Evolutionary conservation across 2,113 vertebrate species (phyloP).

Genomic region (Bufo gargarizans): DNA sequence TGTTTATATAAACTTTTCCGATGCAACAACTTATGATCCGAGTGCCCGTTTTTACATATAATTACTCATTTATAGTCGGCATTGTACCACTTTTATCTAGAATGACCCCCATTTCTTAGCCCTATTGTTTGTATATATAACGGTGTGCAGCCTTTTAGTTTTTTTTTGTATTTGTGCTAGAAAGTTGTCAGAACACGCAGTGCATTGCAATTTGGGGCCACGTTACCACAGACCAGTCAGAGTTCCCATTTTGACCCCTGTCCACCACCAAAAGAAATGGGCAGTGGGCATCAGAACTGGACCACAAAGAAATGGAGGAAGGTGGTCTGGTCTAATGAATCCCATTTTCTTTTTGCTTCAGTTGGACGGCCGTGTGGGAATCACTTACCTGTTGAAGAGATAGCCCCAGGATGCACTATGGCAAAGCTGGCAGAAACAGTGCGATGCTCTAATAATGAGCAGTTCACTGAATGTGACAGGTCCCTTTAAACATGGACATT

Average conservation of each 20-base stretch:
- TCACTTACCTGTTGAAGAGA: not conserved
- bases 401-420: not conserved
- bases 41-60: too few relatives aligned
- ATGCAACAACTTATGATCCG: too few relatives aligned
- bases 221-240: not conserved
- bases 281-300: not conserved
- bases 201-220: not conserved
- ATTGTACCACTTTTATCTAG: too few relatives aligned
- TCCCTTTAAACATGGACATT: not conserved
- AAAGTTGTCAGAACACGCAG: not conserved
- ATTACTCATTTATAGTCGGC: too few relatives aligned
- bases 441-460: not conserved
- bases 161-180: too few relatives aligned
- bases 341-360: too few relatives aligned
- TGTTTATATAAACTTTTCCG: too few relatives aligned
- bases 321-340: too few relatives aligned
- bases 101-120: too few relatives aligned
- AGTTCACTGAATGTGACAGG: not conserved
- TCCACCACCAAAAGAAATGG: not conserved
- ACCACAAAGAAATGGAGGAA: not conserved
- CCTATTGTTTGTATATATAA: too few relatives aligned
- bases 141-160: too few relatives aligned
- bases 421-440: not conserved
- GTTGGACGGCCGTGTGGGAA: not conserved
- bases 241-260: not conserved